Evolutionary conservation across 1,140 invertebrate species (phyloP).

Genomic region (Whitmania pigra): DNA sequence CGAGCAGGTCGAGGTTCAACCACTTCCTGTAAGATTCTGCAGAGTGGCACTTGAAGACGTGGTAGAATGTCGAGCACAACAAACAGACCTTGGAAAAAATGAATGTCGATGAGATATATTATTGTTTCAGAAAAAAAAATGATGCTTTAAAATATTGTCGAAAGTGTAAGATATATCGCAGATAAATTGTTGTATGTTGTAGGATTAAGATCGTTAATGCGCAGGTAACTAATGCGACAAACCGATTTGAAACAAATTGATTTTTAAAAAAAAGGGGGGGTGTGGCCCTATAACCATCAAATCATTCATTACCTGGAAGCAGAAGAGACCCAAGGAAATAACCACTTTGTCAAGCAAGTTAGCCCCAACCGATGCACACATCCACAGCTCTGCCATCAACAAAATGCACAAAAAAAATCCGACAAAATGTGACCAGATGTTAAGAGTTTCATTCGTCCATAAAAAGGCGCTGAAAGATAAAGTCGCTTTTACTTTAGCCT

Average conservation of each 20-base stretch:
- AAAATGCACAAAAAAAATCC: constrained; percentile 76
- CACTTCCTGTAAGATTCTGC: constrained; percentile 73
- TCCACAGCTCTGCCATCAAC: constrained; percentile 58
- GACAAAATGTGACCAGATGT: constrained; percentile 89
- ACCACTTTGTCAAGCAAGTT: constrained; percentile 60
- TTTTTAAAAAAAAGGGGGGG: no score
- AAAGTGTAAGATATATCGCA: no score
- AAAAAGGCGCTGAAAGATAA: constrained; percentile 66
- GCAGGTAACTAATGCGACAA: no score
- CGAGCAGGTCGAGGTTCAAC: constrained; percentile 77
- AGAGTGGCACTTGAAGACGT: constrained; percentile 82
- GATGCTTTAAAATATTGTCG: no score
- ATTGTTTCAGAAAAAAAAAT: no score
- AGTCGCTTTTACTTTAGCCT: constrained; percentile 7
- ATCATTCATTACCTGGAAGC: constrained; percentile 59
- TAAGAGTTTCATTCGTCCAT: constrained; percentile 93
- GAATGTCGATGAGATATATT: background rate
- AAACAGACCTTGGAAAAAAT: constrained; percentile 62
- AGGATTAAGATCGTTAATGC: no score
- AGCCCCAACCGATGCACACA: constrained; percentile 35
- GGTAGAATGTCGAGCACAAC: constrained; percentile 78
- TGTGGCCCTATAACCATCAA: no score
- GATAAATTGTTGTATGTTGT: no score
- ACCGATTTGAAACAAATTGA: no score
- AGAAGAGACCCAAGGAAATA: constrained; percentile 63